These are phyloP conservation scores for Venturia canescens DNA, from an alignment of 1,140 invertebrate genomes.

Conservation along the genomic window DNA sequence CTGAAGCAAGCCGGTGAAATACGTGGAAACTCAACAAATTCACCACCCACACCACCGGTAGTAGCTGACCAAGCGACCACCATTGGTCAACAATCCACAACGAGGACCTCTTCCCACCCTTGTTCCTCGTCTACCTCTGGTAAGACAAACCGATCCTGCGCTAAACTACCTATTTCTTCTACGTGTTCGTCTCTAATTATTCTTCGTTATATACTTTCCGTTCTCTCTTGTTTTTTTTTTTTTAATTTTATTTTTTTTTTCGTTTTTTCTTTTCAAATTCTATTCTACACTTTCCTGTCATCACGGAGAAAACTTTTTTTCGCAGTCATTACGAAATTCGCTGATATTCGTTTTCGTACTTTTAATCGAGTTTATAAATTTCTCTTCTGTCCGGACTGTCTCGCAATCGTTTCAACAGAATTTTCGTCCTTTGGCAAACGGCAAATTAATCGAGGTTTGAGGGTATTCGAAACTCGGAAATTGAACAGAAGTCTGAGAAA, in stretches of 20 bases:
- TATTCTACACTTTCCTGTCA: constrained; percentile 17
- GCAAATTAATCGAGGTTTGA: too few species aligned
- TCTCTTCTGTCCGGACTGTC: too few species aligned
- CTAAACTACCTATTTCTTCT: constrained; percentile 52
- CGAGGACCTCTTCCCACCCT: constrained; percentile 78
- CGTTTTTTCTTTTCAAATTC: constrained; percentile 54
- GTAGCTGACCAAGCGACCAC: constrained; percentile 71
- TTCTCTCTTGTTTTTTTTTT: constrained; percentile 51
- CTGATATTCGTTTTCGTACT: too few species aligned
- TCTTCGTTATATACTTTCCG: constrained; percentile 62
- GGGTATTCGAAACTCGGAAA: too few species aligned
- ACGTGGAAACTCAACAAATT: constrained; percentile 76
- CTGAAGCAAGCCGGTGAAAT: constrained; percentile 95
- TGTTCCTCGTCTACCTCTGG: constrained; percentile 80
- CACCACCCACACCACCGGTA: constrained; percentile 76
- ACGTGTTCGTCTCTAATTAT: constrained; percentile 54
- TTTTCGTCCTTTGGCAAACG: too few species aligned
- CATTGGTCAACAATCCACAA: constrained; percentile 70
- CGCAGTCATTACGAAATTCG: too few species aligned
- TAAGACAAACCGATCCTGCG: constrained; percentile 85
- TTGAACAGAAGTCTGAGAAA: too few species aligned
- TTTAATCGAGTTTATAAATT: too few species aligned
- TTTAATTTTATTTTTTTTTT: constrained; percentile 8
- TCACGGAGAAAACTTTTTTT: too few species aligned
- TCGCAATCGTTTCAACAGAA: too few species aligned